These are phyloP conservation scores for Spermophilus dauricus DNA, from an alignment of 2,113 vertebrate species.

Conservation along the genomic window DNA sequence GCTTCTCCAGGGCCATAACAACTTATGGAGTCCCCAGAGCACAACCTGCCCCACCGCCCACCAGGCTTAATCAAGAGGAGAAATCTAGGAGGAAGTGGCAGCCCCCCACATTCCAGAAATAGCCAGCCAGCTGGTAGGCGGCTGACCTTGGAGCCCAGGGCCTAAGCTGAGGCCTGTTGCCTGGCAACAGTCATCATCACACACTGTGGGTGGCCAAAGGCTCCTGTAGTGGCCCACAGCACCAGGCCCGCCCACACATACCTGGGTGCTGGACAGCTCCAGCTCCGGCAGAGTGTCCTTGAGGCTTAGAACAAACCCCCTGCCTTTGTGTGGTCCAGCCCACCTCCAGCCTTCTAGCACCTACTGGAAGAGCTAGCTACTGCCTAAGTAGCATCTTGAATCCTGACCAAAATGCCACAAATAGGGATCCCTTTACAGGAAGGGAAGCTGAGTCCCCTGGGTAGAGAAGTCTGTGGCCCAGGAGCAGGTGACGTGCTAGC, in stretches of 20 bases:
- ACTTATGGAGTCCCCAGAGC: neutral
- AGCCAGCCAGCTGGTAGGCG: constrained; percentile 21
- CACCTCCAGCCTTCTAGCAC: neutral
- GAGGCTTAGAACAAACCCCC: neutral
- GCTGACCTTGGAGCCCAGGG: constrained; percentile 28
- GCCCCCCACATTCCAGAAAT: constrained; percentile 38
- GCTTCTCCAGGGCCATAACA: neutral
- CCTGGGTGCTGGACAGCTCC: neutral
- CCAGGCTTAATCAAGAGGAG: neutral
- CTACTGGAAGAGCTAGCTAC: neutral
- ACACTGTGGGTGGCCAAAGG: neutral
- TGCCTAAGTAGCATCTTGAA: neutral
- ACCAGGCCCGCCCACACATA: neutral
- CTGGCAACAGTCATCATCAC: constrained; percentile 41
- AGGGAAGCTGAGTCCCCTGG: neutral
- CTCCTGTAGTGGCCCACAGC: neutral
- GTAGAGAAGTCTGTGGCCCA: neutral
- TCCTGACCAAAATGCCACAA: neutral
- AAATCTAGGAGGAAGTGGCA: constrained; percentile 5
- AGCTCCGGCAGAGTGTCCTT: too few species aligned
- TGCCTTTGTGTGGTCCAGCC: fast-evolving
- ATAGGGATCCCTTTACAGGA: neutral
- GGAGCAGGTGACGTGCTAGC: neutral
- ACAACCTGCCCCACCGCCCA: neutral
- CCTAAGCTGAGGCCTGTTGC: constrained; percentile 54